Evolutionary conservation across 2,113 vertebrate genomes (phyloP).

Genomic region (Vanacampus margaritifer): DNA sequence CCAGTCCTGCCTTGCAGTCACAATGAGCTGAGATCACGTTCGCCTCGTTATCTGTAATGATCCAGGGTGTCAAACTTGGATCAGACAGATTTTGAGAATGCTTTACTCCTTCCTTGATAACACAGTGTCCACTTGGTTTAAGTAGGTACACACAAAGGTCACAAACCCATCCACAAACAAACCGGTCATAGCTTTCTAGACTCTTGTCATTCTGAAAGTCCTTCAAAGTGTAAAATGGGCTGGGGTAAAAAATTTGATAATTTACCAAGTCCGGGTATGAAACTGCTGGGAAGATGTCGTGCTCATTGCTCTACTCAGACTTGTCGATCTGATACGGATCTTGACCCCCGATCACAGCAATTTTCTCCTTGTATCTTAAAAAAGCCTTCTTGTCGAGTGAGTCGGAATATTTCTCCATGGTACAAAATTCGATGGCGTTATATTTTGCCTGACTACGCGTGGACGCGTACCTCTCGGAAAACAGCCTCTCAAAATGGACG

Average conservation of each 20-base stretch:
- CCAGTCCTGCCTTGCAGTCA: no score
- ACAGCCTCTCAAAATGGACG: no score
- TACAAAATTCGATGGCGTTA: no score
- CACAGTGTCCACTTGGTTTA: not conserved
- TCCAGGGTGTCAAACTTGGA: no score
- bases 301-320: not conserved
- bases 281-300: not conserved
- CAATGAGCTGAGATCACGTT: no score
- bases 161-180: not conserved
- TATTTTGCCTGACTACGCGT: no score
- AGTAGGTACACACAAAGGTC: not conserved
- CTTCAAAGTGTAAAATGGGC: not conserved
- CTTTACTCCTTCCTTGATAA: not conserved
- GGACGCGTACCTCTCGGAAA: no score
- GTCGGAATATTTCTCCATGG: no score
- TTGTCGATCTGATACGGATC: not conserved
- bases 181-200: not conserved
- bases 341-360: not conserved
- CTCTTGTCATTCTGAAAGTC: not conserved
- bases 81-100: no score
- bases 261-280: not conserved
- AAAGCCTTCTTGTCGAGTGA: not conserved
- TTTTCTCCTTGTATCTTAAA: not conserved
- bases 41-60: no score
- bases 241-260: not conserved